Conservation (phyloP, 2,888 invertebrate genomes). For the Yponomeuta cagnagella region DNA sequence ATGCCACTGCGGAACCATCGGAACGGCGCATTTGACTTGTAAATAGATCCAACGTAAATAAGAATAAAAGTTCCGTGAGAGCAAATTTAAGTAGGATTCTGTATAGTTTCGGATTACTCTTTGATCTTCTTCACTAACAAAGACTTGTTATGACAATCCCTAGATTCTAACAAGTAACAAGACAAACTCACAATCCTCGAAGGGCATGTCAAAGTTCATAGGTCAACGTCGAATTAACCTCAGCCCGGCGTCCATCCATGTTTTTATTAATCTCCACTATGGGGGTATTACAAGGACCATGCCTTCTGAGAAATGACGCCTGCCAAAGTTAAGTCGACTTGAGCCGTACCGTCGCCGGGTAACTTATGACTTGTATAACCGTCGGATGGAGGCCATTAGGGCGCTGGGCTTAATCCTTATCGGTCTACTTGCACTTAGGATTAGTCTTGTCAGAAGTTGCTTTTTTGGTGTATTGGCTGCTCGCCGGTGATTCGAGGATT, state of each 20-base stretch:
- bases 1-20: not conserved
- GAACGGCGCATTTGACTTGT: not conserved
- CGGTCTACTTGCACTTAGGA: conserved; percentile 74
- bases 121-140: not conserved
- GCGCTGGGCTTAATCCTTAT: conserved; percentile 68
- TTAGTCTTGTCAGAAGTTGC: conserved; percentile 71
- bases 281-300: conserved; percentile 56
- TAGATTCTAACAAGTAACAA: not conserved
- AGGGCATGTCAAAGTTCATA: not conserved
- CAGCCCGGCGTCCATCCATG: conserved; percentile 60
- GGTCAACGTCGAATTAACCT: conserved; percentile 25
- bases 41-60: not conserved
- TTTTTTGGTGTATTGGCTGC: conserved; percentile 67
- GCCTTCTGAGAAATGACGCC: conserved; percentile 75
- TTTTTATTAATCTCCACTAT: conserved; percentile 68
- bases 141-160: not conserved
- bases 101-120: not conserved
- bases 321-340: conserved; percentile 74
- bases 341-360: conserved; percentile 66
- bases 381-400: conserved; percentile 73
- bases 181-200: not conserved
- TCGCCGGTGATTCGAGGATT: conserved; percentile 67
- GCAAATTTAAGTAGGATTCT: not conserved
- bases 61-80: not conserved
- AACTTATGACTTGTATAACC: conserved; percentile 73